Evolutionary conservation across 2,797 vertebrate genomes (phyloP).

Genomic region (Pelochelys cantorii): DNA sequence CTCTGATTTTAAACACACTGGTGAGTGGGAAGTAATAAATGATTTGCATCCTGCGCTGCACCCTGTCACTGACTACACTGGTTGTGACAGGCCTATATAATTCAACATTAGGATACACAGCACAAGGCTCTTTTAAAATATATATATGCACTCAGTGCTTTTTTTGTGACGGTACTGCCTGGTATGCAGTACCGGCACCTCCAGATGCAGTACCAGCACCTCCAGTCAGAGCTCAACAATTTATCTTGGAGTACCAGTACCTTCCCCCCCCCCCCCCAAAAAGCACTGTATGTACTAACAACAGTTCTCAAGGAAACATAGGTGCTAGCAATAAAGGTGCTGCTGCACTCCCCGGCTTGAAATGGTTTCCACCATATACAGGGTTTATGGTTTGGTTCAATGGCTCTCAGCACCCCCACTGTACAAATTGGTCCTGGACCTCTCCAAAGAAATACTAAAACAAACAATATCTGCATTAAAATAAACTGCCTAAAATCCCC

Average conservation of each 20-base stretch:
- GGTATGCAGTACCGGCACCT: too few relatives aligned
- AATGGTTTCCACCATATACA: too few relatives aligned
- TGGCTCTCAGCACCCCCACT: too few relatives aligned
- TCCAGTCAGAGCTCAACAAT: too few relatives aligned
- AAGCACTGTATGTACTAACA: accelerated
- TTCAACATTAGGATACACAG: constrained; percentile 12
- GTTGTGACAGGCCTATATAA: background rate
- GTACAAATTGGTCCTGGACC: too few relatives aligned
- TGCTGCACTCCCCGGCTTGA: too few relatives aligned
- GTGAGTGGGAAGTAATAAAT: background rate
- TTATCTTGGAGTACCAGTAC: too few relatives aligned
- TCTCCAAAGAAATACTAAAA: background rate
- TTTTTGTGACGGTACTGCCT: too few relatives aligned
- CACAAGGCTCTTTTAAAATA: background rate
- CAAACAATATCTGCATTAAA: constrained; percentile 1
- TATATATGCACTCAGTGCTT: background rate
- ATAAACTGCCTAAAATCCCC: background rate
- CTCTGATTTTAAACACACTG: constrained; percentile 47
- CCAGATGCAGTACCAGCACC: too few relatives aligned
- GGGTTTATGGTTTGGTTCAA: too few relatives aligned
- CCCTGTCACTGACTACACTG: background rate
- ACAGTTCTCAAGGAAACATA: background rate
- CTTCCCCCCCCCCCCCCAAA: too few relatives aligned
- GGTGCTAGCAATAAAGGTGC: background rate
- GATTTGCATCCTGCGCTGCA: constrained; percentile 6